Percentiles rank a stretch among this genome's conserved stretches.
Evolutionary conservation across 2,888 invertebrate species (phyloP).

Genomic region (Andrena bicolor): DNA sequence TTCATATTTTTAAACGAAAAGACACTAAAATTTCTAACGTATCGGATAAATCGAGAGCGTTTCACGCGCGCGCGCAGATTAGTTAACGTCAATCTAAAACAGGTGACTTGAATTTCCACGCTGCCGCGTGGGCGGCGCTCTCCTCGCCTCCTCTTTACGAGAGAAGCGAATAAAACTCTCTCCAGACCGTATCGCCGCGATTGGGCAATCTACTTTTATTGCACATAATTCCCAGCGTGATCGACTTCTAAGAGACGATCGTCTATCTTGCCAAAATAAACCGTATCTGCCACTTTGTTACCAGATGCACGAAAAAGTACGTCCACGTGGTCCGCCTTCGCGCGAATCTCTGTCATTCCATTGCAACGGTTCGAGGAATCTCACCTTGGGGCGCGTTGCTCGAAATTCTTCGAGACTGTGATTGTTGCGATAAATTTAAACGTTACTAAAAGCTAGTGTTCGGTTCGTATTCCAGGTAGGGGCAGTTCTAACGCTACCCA

Average conservation of each 20-base stretch:
- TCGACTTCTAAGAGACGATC: conserved; percentile 17
- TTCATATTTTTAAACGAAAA: conserved; percentile 19
- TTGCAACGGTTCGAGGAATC: neutral
- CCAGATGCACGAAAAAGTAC: conserved; percentile 13
- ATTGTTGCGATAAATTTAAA: neutral
- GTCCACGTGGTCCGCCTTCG: conserved; percentile 6
- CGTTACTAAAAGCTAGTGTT: neutral
- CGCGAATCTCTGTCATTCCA: neutral
- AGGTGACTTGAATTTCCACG: conserved; percentile 43
- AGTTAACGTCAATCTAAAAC: conserved; percentile 40
- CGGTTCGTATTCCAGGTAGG: neutral
- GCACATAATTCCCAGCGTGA: conserved; percentile 8
- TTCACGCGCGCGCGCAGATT: conserved; percentile 33
- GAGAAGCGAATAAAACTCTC: conserved; percentile 18
- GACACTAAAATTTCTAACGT: conserved; percentile 31
- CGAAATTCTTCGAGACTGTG: neutral
- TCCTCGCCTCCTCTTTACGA: neutral
- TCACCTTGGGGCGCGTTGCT: neutral
- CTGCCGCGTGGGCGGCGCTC: conserved; percentile 23
- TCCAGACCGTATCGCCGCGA: conserved; percentile 12
- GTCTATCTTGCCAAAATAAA: conserved; percentile 48
- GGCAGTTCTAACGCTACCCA: neutral
- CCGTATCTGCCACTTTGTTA: conserved; percentile 22
- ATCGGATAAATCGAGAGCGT: conserved; percentile 26
- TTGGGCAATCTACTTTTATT: conserved; percentile 32